Conservation (phyloP, 92 coral and sea anemone genomes). For the Plumapathes pennacea region DNA sequence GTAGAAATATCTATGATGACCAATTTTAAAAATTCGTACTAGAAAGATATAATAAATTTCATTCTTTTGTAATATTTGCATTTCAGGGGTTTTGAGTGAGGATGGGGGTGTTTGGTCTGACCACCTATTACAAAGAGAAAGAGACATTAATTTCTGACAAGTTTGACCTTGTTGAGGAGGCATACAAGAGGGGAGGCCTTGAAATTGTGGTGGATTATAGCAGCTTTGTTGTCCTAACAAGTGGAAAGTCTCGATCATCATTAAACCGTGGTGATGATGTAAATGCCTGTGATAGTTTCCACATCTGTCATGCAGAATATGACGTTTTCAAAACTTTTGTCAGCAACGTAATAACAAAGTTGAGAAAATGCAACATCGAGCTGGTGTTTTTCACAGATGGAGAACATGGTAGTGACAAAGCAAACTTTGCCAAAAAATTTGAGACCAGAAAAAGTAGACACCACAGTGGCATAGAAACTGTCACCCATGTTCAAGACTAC, state of each 20-base stretch:
- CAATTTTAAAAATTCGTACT: too few species aligned
- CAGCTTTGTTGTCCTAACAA: neutral
- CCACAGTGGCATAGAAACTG: neutral
- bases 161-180: constrained; percentile 25
- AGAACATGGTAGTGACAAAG: neutral
- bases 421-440: neutral
- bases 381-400: constrained; percentile 28
- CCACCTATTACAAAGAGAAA: constrained; percentile 1
- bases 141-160: constrained; percentile 1
- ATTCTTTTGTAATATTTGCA: too few species aligned
- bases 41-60: too few species aligned
- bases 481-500: constrained; percentile 11
- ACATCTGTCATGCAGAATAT: too few species aligned
- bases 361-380: constrained; percentile 2
- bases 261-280: neutral
- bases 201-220: constrained; percentile 9
- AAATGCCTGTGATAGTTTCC: neutral
- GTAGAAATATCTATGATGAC: too few species aligned
- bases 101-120: constrained; percentile 17
- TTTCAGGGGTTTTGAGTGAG: too few species aligned
- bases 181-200: constrained; percentile 6
- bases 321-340: too few species aligned
- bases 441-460: constrained; percentile 10
- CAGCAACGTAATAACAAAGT: neutral
- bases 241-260: neutral